These are phyloP conservation scores for Elgaria multicarinata DNA, from an alignment of 2,113 vertebrate species.

Conservation along the genomic window DNA sequence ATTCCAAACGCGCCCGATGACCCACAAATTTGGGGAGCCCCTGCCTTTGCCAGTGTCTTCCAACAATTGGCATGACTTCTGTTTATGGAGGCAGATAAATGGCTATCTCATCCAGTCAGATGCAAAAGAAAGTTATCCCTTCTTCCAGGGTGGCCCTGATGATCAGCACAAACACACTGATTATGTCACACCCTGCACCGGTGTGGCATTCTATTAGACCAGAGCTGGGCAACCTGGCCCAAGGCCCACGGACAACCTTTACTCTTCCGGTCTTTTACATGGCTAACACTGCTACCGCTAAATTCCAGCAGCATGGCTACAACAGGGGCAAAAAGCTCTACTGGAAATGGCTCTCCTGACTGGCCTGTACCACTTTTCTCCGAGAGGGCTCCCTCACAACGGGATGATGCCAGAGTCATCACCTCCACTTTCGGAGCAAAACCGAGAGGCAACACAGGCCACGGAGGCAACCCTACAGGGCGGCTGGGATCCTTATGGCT, in stretches of 20 bases:
- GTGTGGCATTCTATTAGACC: too few species aligned
- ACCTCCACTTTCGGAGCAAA: background rate
- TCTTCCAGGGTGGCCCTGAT: too few species aligned
- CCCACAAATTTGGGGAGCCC: background rate
- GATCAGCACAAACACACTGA: too few species aligned
- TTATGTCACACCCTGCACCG: too few species aligned
- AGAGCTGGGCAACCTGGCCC: too few species aligned
- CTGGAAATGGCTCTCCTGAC: background rate
- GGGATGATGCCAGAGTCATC: background rate
- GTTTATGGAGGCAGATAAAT: background rate
- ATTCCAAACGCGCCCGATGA: too few species aligned
- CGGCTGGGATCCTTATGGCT: slow-evolving; percentile 61
- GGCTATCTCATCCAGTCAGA: background rate
- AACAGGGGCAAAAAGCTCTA: too few species aligned
- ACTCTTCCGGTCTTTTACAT: too few species aligned
- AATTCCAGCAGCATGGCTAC: too few species aligned
- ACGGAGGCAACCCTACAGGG: slow-evolving; percentile 48
- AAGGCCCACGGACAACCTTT: too few species aligned
- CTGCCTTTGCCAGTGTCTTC: background rate
- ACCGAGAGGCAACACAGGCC: background rate
- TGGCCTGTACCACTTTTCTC: background rate
- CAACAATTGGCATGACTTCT: background rate
- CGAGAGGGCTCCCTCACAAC: accelerated
- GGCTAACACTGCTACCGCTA: too few species aligned
- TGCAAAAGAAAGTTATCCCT: background rate